Base-by-base conservation (phyloP, 2,797 vertebrate species). In the Alosa sapidissima region DNA sequence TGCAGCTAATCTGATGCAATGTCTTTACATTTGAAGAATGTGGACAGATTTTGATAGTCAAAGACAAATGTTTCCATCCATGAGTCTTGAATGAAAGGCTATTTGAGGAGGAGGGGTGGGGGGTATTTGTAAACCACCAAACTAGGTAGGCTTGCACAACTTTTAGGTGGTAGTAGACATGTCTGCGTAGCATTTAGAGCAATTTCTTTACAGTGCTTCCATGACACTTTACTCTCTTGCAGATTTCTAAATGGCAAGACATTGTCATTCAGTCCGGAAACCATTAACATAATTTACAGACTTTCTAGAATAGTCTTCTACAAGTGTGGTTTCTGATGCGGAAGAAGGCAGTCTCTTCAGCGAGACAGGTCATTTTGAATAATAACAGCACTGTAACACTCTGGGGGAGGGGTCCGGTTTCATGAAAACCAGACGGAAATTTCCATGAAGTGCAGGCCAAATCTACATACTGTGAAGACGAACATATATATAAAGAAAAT, bases 281-380 rank as follows among this genome's bases (percentile, higher is more conserved):
- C 11, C 2, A 75, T 72, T 0, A 5, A 19, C 14, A 5, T 36
- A 16, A 33, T 36, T 75, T 41, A 6, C 33, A 19, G 41, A 41
- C 4, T 36, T 52, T 19, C 36, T 16, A 83, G 81, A 7, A 58
- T 54, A 86, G 16, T 4, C 14, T 24, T 33, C 9, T 6, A 8
- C 51, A 52, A 41, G 24, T 33, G 62, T 68, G 62, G 10, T 65
- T 33, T 72, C 65, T 41, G 36, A 16, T 45, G 68, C 68, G 33
- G 49, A 82, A 84, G 45, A 75, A 72, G 47, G 78, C 36, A 60
- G 48, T n/a, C 24, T 54, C n/a, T 72, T 41, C 81, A 41, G 36
- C 52, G 65, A 65, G n/a, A 84, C 68, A 75, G 68, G 68, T 75
- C 68, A 68, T 75, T 75, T 75, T 75, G 68, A 75, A 75, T 45